Evolutionary conservation across 2,888 invertebrate genomes (phyloP).

Genomic region (Eremobia ochroleuca): DNA sequence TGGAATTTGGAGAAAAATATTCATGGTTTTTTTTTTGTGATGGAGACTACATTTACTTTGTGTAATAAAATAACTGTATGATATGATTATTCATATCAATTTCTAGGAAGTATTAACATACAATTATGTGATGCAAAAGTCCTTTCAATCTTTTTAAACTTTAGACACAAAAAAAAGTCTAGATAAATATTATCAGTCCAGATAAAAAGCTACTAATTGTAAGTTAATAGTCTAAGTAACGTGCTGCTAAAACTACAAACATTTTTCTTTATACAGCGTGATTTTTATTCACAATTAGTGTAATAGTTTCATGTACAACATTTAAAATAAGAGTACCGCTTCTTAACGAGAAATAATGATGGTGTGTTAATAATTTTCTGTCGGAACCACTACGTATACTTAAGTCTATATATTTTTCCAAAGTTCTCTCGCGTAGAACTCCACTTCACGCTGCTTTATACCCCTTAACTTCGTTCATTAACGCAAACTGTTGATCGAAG

Average conservation of each 20-base stretch:
- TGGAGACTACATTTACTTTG: not conserved
- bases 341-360: not conserved
- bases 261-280: not conserved
- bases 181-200: not conserved
- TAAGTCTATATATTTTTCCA: slow-evolving; percentile 41
- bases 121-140: not conserved
- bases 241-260: not conserved
- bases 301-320: not conserved
- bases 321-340: not conserved
- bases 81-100: not conserved
- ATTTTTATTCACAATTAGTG: not conserved
- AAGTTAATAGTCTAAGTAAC: not conserved
- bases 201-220: not conserved
- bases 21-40: not conserved
- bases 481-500: slow-evolving; percentile 55
- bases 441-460: slow-evolving; percentile 35
- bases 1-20: not conserved
- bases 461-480: slow-evolving; percentile 52
- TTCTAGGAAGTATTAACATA: not conserved
- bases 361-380: slow-evolving; percentile 4
- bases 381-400: slow-evolving; percentile 3
- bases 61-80: not conserved
- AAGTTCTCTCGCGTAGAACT: slow-evolving; percentile 26
- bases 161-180: not conserved
- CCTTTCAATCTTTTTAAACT: not conserved